A percentile compares a stretch with the other conserved stretches of the same genome.
phyloP scores from a whole-genome alignment of 2,888 invertebrate genomes.

The Euzetes globulus region DNA sequence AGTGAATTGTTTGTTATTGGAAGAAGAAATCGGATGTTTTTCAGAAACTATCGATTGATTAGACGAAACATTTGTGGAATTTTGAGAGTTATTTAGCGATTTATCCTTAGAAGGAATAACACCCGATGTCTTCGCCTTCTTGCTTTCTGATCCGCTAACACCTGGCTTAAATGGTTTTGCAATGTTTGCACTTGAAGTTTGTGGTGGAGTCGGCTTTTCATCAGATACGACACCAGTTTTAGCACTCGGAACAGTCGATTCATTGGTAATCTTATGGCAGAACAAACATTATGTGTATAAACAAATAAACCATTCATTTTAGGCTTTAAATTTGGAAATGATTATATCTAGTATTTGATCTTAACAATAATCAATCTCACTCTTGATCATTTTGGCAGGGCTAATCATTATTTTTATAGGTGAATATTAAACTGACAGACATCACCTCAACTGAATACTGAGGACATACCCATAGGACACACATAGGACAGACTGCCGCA shows the following conservation, averaged over 20 bases:
- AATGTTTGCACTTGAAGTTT: background rate
- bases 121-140: background rate
- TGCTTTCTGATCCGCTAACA: background rate
- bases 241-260: background rate
- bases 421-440: too few relatives aligned
- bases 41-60: background rate
- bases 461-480: too few relatives aligned
- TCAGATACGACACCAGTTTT: background rate
- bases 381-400: too few relatives aligned
- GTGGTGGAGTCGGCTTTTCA: background rate
- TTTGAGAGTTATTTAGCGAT: constrained; percentile 18
- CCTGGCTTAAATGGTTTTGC: too few relatives aligned
- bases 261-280: constrained; percentile 3
- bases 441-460: too few relatives aligned
- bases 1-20: constrained; percentile 56
- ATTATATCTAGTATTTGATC: too few relatives aligned
- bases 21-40: background rate
- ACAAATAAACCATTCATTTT: too few relatives aligned
- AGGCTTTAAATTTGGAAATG: too few relatives aligned
- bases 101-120: constrained; percentile 33
- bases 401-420: too few relatives aligned
- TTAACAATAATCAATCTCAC: too few relatives aligned
- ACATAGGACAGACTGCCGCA: too few relatives aligned
- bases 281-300: too few relatives aligned
- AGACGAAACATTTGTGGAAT: background rate